Percentiles rank a stretch among this genome's conserved stretches.
phyloP scores from a whole-genome alignment of 2,113 vertebrate species.

The Variabilichromis moorii region DNA sequence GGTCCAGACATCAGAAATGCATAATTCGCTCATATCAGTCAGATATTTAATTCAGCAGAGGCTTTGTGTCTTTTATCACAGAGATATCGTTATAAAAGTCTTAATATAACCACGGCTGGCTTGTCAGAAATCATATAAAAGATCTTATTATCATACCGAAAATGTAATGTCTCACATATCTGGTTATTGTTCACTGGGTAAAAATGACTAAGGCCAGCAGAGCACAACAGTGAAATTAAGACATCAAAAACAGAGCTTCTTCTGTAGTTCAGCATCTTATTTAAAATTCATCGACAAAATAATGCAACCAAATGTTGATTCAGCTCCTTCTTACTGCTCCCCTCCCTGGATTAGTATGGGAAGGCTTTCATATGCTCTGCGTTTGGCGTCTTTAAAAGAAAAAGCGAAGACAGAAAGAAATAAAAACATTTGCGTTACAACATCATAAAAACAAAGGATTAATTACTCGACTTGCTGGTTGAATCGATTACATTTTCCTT shows the following conservation, averaged over 20 bases:
- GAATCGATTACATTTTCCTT: neutral
- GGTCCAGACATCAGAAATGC: neutral
- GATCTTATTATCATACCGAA: neutral
- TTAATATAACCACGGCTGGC: neutral
- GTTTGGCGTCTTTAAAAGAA: neutral
- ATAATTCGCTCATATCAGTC: neutral
- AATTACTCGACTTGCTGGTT: neutral
- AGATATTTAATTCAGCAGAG: neutral
- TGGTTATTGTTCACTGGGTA: neutral
- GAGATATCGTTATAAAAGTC: neutral
- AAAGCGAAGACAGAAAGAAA: neutral
- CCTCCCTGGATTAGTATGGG: neutral
- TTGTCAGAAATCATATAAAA: neutral
- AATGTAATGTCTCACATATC: neutral
- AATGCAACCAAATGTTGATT: neutral
- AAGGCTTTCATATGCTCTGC: neutral
- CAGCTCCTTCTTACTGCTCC: neutral
- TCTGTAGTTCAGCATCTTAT: neutral
- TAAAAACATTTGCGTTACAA: neutral
- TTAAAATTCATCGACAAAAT: neutral
- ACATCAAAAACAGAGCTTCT: neutral
- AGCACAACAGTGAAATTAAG: slow-evolving; percentile 4
- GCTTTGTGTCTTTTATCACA: neutral
- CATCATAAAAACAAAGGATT: neutral
- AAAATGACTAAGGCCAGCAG: neutral